Conservation (phyloP, 1,140 invertebrate species). For the Drosophila azteca region DNA sequence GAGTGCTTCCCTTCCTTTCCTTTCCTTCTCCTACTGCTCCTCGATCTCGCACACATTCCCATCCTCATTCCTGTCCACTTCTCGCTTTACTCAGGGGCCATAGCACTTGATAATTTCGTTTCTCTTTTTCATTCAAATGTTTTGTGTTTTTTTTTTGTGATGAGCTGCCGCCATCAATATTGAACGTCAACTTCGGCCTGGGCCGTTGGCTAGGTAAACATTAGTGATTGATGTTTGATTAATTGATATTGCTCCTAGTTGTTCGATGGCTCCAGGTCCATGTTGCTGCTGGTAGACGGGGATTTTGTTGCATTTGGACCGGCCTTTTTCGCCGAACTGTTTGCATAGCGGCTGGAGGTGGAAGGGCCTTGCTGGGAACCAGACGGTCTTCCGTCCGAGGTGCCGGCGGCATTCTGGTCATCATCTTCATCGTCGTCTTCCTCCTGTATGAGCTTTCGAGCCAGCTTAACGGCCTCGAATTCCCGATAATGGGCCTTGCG, state of each 20-base stretch:
- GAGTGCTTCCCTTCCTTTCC: slow-evolving; percentile 5
- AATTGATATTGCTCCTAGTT: slow-evolving; percentile 61
- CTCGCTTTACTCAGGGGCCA: slow-evolving; percentile 38
- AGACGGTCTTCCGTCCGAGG: slow-evolving; percentile 42
- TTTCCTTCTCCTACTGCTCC: background rate
- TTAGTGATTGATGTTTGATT: slow-evolving; percentile 33
- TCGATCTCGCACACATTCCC: background rate
- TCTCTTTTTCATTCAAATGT: too few relatives aligned
- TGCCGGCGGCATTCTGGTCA: slow-evolving; percentile 21
- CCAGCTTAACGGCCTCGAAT: slow-evolving; percentile 95
- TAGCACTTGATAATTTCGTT: slow-evolving; percentile 44
- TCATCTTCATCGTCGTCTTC: slow-evolving; percentile 94
- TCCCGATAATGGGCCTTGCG: slow-evolving; percentile 99
- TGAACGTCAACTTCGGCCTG: slow-evolving; percentile 4
- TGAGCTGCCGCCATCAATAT: slow-evolving; percentile 11
- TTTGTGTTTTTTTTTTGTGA: slow-evolving; percentile 30
- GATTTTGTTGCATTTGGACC: slow-evolving; percentile 40
- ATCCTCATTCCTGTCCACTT: slow-evolving; percentile 7
- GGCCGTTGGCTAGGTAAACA: slow-evolving; percentile 25
- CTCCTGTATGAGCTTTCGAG: slow-evolving; percentile 94
- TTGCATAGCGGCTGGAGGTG: slow-evolving; percentile 50
- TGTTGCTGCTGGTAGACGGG: slow-evolving; percentile 52
- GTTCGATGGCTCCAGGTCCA: slow-evolving; percentile 55
- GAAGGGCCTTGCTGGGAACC: slow-evolving; percentile 45
- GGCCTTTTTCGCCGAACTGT: slow-evolving; percentile 49